These are phyloP conservation scores for Pilophorus perplexus DNA, from an alignment of 2,888 invertebrate species.

Conservation along the genomic window DNA sequence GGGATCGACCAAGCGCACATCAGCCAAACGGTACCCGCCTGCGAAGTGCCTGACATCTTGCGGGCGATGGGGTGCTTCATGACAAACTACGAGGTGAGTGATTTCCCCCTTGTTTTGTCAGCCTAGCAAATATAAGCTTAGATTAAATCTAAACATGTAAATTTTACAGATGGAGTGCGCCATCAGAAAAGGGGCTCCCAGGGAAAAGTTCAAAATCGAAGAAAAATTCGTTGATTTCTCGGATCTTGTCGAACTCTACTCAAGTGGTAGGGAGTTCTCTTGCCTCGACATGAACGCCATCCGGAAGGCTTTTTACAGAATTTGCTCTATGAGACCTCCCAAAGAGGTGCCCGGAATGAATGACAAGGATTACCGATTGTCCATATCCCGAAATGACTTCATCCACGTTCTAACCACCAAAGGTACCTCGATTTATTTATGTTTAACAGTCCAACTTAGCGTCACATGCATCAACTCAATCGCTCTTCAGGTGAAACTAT, in stretches of 20 bases:
- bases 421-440: no score
- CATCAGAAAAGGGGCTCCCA: slow-evolving; percentile 19
- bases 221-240: slow-evolving; percentile 17
- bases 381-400: slow-evolving; percentile 24
- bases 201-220: slow-evolving; percentile 34
- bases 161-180: slow-evolving; percentile 22
- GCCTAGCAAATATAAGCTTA: neutral
- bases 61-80: slow-evolving; percentile 42
- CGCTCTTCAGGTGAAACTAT: slow-evolving; percentile 37
- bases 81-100: slow-evolving; percentile 40
- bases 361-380: neutral
- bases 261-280: slow-evolving; percentile 18
- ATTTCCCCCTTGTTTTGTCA: no score
- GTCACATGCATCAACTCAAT: no score
- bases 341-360: neutral
- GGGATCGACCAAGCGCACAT: neutral
- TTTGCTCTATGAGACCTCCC: slow-evolving; percentile 29
- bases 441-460: neutral
- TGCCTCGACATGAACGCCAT: slow-evolving; percentile 1
- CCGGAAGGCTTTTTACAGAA: slow-evolving; percentile 16
- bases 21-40: slow-evolving; percentile 6
- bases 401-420: slow-evolving; percentile 18
- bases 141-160: neutral
- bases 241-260: slow-evolving; percentile 29
- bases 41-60: slow-evolving; percentile 40